Evolutionary conservation across 2,113 vertebrate species (phyloP).

Genomic region (Capreolus pygargus): DNA sequence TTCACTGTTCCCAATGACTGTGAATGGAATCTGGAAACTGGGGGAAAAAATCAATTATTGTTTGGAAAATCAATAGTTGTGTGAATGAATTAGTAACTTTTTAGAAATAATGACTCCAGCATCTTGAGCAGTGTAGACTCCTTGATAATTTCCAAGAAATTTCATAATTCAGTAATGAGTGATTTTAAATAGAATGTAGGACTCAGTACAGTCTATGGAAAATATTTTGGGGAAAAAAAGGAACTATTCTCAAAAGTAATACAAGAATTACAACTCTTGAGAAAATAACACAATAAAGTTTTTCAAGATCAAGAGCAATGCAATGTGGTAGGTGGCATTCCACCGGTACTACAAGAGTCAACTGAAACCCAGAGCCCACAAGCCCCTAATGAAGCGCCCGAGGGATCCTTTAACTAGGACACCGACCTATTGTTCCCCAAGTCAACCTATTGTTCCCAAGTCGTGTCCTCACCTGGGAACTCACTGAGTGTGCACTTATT

Average conservation of each 20-base stretch:
- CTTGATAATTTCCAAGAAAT: conserved; percentile 17
- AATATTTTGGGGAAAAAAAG: not conserved
- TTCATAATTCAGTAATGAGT: not conserved
- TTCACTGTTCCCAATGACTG: not conserved
- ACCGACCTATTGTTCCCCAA: not conserved
- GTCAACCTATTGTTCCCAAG: not conserved
- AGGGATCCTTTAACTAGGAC: not conserved
- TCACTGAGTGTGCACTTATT: not conserved
- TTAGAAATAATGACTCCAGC: not conserved
- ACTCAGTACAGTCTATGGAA: not conserved
- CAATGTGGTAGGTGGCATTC: not conserved
- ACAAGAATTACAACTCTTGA: not conserved
- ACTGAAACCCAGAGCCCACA: not conserved
- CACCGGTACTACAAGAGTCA: not conserved
- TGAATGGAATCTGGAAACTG: not conserved
- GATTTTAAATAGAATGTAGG: not conserved
- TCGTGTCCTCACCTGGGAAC: not conserved
- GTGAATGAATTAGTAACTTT: not conserved
- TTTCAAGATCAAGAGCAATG: not conserved
- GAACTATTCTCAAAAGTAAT: not conserved
- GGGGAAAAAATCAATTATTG: not conserved
- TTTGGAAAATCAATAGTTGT: not conserved
- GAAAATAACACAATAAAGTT: not conserved
- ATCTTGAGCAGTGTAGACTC: not conserved
- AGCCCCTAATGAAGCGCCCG: not conserved